Conservation (phyloP, 2,113 vertebrate genomes). For the Caloenas nicobarica region DNA sequence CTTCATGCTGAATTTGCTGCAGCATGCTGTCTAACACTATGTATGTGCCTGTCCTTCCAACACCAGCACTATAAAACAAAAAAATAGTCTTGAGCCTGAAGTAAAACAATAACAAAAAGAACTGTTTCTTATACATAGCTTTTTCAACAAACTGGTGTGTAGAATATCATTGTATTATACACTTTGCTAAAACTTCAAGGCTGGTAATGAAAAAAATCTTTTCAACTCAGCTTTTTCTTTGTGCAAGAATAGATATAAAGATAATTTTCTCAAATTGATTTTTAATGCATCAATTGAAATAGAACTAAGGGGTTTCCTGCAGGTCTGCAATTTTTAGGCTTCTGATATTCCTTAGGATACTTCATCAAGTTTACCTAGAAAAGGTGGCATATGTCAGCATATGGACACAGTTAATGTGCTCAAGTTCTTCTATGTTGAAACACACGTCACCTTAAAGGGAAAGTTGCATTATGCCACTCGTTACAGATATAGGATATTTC, state of each 20-base stretch:
- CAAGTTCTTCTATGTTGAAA: neutral
- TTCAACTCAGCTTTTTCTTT: neutral
- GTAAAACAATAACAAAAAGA: neutral
- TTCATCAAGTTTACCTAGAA: neutral
- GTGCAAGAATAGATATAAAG: neutral
- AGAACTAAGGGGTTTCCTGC: neutral
- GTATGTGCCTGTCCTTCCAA: slow-evolving; percentile 93
- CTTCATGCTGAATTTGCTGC: slow-evolving; percentile 88
- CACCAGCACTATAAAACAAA: slow-evolving; percentile 85
- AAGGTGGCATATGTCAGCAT: neutral
- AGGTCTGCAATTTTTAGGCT: neutral
- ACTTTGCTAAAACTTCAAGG: neutral
- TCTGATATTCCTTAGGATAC: neutral
- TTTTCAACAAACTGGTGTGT: neutral
- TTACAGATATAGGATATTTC: neutral
- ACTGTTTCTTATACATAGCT: neutral
- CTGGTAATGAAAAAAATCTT: neutral
- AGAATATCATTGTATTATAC: neutral
- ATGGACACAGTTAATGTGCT: neutral
- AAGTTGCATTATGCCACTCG: neutral
- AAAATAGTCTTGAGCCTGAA: slow-evolving; percentile 15
- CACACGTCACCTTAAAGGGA: neutral
- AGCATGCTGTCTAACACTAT: slow-evolving; percentile 97
- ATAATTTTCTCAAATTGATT: neutral
- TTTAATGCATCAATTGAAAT: neutral